Percentiles rank a stretch among this genome's conserved stretches.
phyloP scores from a whole-genome alignment of 2,113 vertebrate genomes.

The Patagioenas fasciata region DNA sequence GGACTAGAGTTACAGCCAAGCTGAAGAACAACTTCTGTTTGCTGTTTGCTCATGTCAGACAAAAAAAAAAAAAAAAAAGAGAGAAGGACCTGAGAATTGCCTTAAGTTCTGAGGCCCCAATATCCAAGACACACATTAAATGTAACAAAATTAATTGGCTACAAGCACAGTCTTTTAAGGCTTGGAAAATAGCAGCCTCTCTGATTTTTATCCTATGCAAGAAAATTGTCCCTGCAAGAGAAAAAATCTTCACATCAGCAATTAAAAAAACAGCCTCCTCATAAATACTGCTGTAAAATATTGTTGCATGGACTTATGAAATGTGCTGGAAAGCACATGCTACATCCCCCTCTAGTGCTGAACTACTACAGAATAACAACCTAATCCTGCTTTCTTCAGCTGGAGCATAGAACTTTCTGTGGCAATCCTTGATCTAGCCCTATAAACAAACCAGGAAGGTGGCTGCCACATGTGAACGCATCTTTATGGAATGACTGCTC shows the following conservation, averaged over 20 bases:
- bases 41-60: not conserved
- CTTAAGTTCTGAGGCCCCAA: not conserved
- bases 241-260: slow-evolving; percentile 6
- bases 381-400: not conserved
- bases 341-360: slow-evolving; percentile 68
- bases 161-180: not conserved
- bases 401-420: not conserved
- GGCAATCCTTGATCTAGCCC: not conserved
- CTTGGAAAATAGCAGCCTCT: not conserved
- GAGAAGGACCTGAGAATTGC: not conserved
- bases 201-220: not conserved
- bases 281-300: slow-evolving; percentile 38
- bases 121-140: not conserved
- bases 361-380: not conserved
- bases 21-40: not conserved
- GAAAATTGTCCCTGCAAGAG: slow-evolving; percentile 22
- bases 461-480: not conserved
- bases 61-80: not conserved
- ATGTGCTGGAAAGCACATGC: slow-evolving; percentile 32
- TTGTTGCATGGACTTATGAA: not conserved
- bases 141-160: not conserved
- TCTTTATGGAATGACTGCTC: not conserved
- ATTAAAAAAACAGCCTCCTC: slow-evolving; percentile 34
- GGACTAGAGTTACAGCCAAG: not conserved
- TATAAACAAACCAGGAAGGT: not conserved